Percentiles rank a stretch among this genome's conserved stretches.
phyloP scores from a whole-genome alignment of 2,113 vertebrate species.

The Corythaixoides concolor region DNA sequence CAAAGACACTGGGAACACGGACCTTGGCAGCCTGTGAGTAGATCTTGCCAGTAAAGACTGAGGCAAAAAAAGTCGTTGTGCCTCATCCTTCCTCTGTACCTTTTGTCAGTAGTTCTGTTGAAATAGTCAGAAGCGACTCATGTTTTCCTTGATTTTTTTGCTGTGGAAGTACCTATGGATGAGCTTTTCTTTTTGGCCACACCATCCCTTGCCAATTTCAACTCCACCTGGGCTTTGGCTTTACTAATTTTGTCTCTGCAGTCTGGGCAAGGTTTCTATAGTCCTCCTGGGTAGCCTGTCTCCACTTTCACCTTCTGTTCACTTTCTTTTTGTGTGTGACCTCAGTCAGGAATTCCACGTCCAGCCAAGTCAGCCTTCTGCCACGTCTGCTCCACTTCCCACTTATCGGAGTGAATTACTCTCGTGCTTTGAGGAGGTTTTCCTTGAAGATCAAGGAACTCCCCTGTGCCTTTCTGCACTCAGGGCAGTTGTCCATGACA shows the following conservation, averaged over 20 bases:
- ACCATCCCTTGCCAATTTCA: not conserved
- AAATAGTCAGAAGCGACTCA: not conserved
- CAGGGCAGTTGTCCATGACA: not conserved
- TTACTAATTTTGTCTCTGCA: not conserved
- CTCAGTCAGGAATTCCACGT: not conserved
- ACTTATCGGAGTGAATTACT: not conserved
- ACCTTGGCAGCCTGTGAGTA: not conserved
- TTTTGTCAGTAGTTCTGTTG: not conserved
- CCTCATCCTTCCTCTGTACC: not conserved
- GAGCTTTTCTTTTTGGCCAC: not conserved
- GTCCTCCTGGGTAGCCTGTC: not conserved
- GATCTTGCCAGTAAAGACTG: not conserved
- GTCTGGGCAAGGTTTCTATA: not conserved
- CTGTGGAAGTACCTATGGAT: not conserved
- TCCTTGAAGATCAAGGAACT: not conserved
- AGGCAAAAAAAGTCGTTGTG: not conserved
- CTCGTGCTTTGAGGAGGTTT: not conserved
- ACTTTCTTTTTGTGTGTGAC: not conserved
- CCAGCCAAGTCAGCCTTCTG: slow-evolving; percentile 29
- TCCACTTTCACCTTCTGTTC: slow-evolving; percentile 12
- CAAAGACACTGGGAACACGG: not conserved
- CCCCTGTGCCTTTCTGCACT: not conserved
- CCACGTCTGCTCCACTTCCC: not conserved
- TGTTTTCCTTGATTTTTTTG: not conserved
- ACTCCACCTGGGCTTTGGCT: not conserved